phyloP scores from a whole-genome alignment of 2,113 vertebrate species.

The Sinocyclocheilus grahami region DNA sequence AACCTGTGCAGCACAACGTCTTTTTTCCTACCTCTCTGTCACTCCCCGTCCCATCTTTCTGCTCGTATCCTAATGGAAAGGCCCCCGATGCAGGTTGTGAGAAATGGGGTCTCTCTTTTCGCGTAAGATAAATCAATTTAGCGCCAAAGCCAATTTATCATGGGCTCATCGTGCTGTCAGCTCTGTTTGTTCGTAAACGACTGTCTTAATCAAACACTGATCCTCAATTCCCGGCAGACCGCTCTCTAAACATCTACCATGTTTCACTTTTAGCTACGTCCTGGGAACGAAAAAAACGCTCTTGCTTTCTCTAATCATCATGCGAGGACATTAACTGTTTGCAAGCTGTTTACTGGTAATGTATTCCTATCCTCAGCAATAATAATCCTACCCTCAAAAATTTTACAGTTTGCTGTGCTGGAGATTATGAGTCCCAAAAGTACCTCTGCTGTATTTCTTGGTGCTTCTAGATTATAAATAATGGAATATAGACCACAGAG shows the following conservation, averaged over 20 bases:
- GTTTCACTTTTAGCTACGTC: neutral
- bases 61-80: constrained; percentile 53
- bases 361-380: neutral
- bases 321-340: neutral
- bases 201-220: constrained; percentile 57
- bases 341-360: constrained; percentile 28
- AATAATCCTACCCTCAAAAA: neutral
- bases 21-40: constrained; percentile 27
- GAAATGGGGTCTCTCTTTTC: constrained; percentile 43
- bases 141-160: constrained; percentile 62
- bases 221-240: constrained; percentile 19
- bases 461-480: neutral
- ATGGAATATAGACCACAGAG: neutral
- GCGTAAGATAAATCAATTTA: constrained; percentile 61
- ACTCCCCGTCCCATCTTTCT: constrained; percentile 10
- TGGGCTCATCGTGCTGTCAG: constrained; percentile 52
- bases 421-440: constrained; percentile 5
- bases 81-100: constrained; percentile 30
- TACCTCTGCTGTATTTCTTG: neutral
- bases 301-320: neutral
- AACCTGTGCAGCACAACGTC: constrained; percentile 36
- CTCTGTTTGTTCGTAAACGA: constrained; percentile 54
- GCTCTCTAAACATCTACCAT: constrained; percentile 29
- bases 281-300: constrained; percentile 6
- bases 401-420: neutral